These are phyloP conservation scores for Catharus ustulatus DNA, from an alignment of 2,797 vertebrate species.

Conservation along the genomic window DNA sequence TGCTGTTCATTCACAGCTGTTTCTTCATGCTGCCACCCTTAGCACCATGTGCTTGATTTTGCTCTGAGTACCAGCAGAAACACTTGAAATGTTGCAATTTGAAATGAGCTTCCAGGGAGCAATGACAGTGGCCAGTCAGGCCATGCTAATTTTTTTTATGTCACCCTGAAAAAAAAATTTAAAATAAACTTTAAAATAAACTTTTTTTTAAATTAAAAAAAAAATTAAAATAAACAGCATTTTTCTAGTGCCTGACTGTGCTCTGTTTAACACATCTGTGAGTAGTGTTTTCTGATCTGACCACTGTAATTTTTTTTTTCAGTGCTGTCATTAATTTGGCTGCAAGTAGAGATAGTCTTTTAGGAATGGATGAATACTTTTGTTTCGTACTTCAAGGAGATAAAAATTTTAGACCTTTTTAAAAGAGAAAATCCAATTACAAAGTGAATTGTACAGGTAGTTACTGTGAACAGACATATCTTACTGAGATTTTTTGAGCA, in stretches of 20 bases:
- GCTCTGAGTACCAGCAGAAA: background rate
- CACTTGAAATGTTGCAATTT: background rate
- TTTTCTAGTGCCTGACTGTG: background rate
- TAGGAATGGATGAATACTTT: background rate
- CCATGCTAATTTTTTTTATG: background rate
- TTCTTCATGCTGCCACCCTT: background rate
- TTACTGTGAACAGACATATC: background rate
- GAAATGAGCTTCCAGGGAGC: background rate
- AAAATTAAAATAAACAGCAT: background rate
- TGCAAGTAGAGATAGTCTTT: background rate
- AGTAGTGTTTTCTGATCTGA: background rate
- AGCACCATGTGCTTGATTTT: background rate
- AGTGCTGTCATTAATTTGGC: background rate
- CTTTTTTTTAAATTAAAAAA: too few species aligned
- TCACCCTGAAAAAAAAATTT: background rate
- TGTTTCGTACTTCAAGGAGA: background rate
- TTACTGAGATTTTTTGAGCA: background rate
- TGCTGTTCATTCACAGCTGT: background rate
- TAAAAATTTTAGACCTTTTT: background rate
- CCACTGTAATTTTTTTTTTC: background rate
- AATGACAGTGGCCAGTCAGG: background rate
- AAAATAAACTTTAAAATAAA: background rate
- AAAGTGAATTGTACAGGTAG: background rate
- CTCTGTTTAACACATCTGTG: background rate
- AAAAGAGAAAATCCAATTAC: background rate